Evolutionary conservation across 2,888 invertebrate genomes (phyloP), one percentile per base, ranked within the genome.

Genomic region (Unio delphinus): DNA sequence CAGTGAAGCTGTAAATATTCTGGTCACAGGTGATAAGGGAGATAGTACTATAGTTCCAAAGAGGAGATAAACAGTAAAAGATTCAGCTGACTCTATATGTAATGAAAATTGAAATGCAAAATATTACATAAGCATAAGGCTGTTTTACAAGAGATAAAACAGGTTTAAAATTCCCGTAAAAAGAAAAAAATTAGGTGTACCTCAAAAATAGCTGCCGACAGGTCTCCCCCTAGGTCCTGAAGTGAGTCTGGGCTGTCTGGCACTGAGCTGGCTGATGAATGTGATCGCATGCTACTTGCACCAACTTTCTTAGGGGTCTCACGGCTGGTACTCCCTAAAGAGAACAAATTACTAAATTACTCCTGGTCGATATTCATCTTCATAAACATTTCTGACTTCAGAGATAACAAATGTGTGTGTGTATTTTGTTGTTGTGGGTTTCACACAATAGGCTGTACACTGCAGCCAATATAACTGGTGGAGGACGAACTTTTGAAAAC

Each of bases 131-230:
- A 11, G 11, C 45, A 45, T 45, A 45, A 45, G 45, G 45, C 11
- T 45, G 45, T 11, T 45, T 58, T 11, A n/a, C 11, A 11, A 26
- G 15, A 15, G 23, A 58, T 58, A 3, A 11, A 17, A 58, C 15
- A 58, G 1, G 59, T 58, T 23, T 58, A 58, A n/a, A 58, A 20
- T 30, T 20, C 20, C 15, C 18, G 28, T 34, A 6, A 26, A 7
- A 30, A 26, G 28, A 28, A 28, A 30, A 2, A 23, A 30, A 26
- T 18, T 8, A 20, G 59, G 54, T 69, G 55, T 62, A 80, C 80
- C 80, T 80, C 80, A 67, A 79, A 80, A 56, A 76, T 74, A 20
- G 79, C 75, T 30, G 79, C 74, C 58, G 79, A 78, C 7, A 77
- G 72, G 64, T 80, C 80, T 15, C 78, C 79, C 0, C 79, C 66